These are phyloP conservation scores for Nannospalax galili DNA, from an alignment of 2,113 vertebrate genomes.

Conservation along the genomic window DNA sequence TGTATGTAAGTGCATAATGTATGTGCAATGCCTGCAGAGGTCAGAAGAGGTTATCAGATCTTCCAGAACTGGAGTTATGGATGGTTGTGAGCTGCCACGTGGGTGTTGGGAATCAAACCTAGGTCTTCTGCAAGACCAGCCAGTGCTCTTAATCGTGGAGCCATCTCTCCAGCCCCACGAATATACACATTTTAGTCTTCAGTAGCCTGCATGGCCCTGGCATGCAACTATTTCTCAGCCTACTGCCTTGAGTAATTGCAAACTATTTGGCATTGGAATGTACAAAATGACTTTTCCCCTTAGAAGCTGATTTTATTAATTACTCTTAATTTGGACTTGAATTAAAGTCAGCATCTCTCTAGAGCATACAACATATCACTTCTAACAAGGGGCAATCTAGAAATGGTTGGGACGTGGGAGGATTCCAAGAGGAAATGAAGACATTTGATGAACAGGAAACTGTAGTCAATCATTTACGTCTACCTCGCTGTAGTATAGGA, in stretches of 20 bases:
- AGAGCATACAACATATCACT: not conserved
- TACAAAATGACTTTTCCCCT: not conserved
- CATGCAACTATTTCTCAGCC: not conserved
- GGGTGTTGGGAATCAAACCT: too few species aligned
- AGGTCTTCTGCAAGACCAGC: too few species aligned
- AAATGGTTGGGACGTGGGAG: not conserved
- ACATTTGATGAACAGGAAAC: not conserved
- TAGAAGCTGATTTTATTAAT: constrained; percentile 44
- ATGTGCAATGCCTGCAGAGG: too few species aligned
- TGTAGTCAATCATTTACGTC: not conserved
- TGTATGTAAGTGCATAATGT: too few species aligned
- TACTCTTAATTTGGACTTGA: constrained; percentile 27
- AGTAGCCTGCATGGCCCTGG: not conserved
- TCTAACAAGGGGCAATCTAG: constrained; percentile 38
- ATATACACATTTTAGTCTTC: constrained; percentile 21
- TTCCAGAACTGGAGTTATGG: too few species aligned
- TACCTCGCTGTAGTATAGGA: not conserved
- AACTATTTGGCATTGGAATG: constrained; percentile 29
- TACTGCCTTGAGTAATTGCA: not conserved
- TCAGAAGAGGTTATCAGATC: too few species aligned
- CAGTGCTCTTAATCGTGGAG: too few species aligned
- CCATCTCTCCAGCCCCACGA: too few species aligned
- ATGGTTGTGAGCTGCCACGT: too few species aligned
- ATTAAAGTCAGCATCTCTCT: constrained; percentile 45
- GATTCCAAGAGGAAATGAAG: constrained; percentile 10